Conservation (phyloP, 1,140 invertebrate genomes). For the Drosophila santomea region DNA sequence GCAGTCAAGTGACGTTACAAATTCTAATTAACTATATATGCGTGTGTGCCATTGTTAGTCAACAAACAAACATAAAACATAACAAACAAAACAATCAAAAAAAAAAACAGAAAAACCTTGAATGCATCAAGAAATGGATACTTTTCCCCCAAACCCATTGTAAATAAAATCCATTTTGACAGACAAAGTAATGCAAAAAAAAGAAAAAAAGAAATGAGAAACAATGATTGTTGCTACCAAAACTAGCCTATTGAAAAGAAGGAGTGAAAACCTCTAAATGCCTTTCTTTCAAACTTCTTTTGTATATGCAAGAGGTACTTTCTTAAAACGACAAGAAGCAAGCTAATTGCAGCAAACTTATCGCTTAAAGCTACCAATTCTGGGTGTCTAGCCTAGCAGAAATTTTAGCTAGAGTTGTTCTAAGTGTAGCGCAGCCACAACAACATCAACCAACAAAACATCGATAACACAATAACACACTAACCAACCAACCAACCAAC, state of each 20-base stretch:
- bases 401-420: constrained; percentile 13
- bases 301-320: constrained; percentile 2
- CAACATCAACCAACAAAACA: constrained; percentile 12
- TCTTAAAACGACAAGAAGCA: constrained; percentile 7
- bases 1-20: constrained; percentile 14
- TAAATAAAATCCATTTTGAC: constrained; percentile 36
- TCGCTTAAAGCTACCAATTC: constrained; percentile 27
- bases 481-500: not conserved
- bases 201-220: constrained; percentile 7
- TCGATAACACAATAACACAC: constrained; percentile 18
- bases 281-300: constrained; percentile 28
- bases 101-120: constrained; percentile 4
- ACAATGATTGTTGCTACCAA: constrained; percentile 18
- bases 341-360: constrained; percentile 12
- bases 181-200: constrained; percentile 24
- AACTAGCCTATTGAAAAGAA: constrained; percentile 16
- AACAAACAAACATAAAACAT: constrained; percentile 10
- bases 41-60: constrained; percentile 71
- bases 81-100: constrained; percentile 1
- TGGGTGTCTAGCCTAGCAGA: constrained; percentile 17
- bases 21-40: constrained; percentile 43
- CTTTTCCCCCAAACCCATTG: constrained; percentile 9
- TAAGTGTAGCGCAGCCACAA: constrained; percentile 5
- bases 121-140: constrained; percentile 13
- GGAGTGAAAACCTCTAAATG: constrained; percentile 17